Conservation (phyloP, 1,140 invertebrate genomes). For the Plectrocnemia conspersa region DNA sequence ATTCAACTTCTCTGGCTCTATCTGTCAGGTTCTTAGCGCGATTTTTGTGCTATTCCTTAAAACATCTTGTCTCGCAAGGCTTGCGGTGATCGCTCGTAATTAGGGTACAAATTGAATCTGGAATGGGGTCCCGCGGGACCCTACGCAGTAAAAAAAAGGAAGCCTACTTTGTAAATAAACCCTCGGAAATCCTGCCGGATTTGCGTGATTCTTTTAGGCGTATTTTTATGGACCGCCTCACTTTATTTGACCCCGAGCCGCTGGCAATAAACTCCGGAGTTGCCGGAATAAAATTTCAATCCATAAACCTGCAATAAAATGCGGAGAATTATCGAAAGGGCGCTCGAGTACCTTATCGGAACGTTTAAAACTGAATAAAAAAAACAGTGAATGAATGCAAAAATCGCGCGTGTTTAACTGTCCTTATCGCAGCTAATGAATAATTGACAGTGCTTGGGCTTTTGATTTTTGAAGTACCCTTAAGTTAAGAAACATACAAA, state of each 20-base stretch:
- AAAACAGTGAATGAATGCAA: background rate
- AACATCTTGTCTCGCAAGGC: constrained; percentile 17
- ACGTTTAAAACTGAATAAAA: background rate
- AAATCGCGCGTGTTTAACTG: no score
- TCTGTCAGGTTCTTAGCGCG: constrained; percentile 7
- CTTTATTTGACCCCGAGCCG: constrained; percentile 3
- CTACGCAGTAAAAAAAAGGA: constrained; percentile 15
- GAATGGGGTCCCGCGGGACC: constrained; percentile 16
- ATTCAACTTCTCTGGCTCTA: background rate
- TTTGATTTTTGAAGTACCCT: no score
- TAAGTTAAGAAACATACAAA: no score
- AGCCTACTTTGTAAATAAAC: constrained; percentile 27
- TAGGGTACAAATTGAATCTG: constrained; percentile 29
- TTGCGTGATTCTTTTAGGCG: constrained; percentile 14
- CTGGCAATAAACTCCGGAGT: constrained; percentile 6
- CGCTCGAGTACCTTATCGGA: no score
- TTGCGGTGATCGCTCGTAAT: constrained; percentile 26
- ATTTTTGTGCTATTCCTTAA: constrained; percentile 5
- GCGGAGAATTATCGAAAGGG: background rate
- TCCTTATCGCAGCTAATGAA: no score
- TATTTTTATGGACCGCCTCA: constrained; percentile 10
- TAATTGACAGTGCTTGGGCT: no score
- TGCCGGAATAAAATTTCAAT: constrained; percentile 7
- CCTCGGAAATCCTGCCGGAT: constrained; percentile 16
- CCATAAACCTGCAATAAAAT: background rate